Base-by-base conservation (phyloP, 2,797 vertebrate species). In the Limosa lapponica region DNA sequence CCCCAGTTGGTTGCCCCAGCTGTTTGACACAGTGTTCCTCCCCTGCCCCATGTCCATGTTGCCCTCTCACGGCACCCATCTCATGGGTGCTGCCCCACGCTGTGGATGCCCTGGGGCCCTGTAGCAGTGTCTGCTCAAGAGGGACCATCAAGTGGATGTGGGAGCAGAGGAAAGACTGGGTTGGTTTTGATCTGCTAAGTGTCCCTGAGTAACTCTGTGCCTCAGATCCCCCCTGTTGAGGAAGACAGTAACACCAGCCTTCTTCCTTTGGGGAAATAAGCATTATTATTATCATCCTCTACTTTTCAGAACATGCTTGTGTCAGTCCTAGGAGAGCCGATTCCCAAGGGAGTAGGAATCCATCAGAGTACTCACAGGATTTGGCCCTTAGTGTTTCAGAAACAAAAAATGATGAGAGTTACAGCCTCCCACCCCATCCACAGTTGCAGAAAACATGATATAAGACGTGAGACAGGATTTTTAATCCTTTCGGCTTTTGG, bases 331-430 rank as follows among this genome's bases (percentile, higher is more conserved):
- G 64, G 48, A 91, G 52, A 80, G 16, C 22, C 9, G 2, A 23
- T 80, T 90, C 85, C 64, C 52, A 85, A 51, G 79, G 57, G 37
- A 84, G 41, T 61, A 55, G 43, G 61, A 91, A 92, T 95, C 95
- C 44, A 65, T 93, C 41, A 61, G 64, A 93, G 61, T 77, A 73
- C 49, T 94, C 84, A 85, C 30, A 43, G 94, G 90, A 91, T 91
- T 81, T 58, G 69, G 51, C 67, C 52, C 71, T 73, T 74, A 74
- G 61, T 87, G 65, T 89, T 95, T 88, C 87, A 89, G 89, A 95
- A 92, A 81, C 72, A 92, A 92, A 89, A 90, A 92, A 74, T 55
- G 20, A 64, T 91, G 81, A 78, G n/a, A 70, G 75, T 81, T 87
- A 34, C 46, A 89, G 57, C 75, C 72, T 96, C 87, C 89, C 72